Conservation (phyloP, 1,140 invertebrate genomes). For the Xylocopa sonorina region DNA sequence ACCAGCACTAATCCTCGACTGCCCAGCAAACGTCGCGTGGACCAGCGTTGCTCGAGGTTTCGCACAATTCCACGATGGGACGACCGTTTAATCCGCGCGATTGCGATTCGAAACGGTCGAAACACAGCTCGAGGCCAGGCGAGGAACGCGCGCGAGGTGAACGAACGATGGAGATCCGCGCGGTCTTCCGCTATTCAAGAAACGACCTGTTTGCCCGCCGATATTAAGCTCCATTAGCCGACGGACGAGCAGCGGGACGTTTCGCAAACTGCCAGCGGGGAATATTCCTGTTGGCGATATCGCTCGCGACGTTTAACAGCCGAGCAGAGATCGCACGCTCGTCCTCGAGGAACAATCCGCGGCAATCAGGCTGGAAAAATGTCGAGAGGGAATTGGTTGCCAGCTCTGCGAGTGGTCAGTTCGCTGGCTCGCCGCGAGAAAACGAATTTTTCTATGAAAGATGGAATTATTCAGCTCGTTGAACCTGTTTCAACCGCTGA, state of each 20-base stretch:
- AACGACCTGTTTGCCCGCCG: conserved; percentile 25
- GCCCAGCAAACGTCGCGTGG: too few species aligned
- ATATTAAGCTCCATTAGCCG: conserved; percentile 1
- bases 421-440: too few species aligned
- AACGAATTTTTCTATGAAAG: neutral
- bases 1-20: too few species aligned
- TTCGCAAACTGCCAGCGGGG: neutral
- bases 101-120: conserved; percentile 7
- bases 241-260: neutral
- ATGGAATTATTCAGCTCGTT: neutral
- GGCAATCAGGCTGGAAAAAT: too few species aligned
- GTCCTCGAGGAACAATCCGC: neutral
- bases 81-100: conserved; percentile 11
- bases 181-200: conserved; percentile 17
- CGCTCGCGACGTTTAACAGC: neutral
- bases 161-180: conserved; percentile 59
- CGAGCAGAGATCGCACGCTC: too few species aligned
- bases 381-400: too few species aligned
- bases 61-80: too few species aligned
- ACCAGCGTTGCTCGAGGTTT: too few species aligned
- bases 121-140: conserved; percentile 9
- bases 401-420: too few species aligned
- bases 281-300: neutral
- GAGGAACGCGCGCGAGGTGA: conserved; percentile 52
- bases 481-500: too few species aligned